Evolutionary conservation across 2,113 vertebrate species (phyloP), one percentile per base, ranked within the genome.

Genomic region (Hymenochirus boettgeri): DNA sequence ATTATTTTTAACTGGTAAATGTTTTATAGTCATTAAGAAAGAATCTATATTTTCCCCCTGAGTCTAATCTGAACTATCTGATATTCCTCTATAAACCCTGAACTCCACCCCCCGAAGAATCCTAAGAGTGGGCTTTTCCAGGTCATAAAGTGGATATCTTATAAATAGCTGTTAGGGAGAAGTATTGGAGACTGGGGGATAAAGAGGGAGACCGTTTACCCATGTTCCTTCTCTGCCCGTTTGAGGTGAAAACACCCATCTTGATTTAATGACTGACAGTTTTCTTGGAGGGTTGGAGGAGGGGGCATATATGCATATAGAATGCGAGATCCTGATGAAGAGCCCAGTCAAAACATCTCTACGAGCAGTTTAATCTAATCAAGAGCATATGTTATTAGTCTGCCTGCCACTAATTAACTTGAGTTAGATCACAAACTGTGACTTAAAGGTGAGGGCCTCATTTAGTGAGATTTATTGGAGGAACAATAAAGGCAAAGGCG

Each of bases 331-430:
- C 79, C 77, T 80, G 75, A 77, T 83, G 79, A 78, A 79, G 69
- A 74, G 78, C 77, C 77, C 82, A 85, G 85, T 86, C 84, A 86
- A 86, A 88, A 89, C 84, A 85, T 82, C 77, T 73, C 80, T 53
- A 53, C 72, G 77, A 80, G 76, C 77, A 62, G 71, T 70, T 55
- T 73, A 81, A 82, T 79, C 65, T 86, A 90, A 88, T 83, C 65
- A 76, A 25, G 67, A 83, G 81, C 86, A 86, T 80, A 88, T 90
- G 88, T 85, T 77, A 73, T 46, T 51, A 51, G 39, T 66, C 71
- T 81, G 77, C 73, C 73, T 76, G 75, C 63, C 78, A 74, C 78
- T 83, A 83, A 80, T 80, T 82, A 77, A 71, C 54, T 62, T 71
- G n/a, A 74, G 69, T 67, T 73, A 72, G 66, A 69, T 70, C 75